Conservation (phyloP, 2,888 invertebrate genomes). For the Pseudococcus viburni region DNA sequence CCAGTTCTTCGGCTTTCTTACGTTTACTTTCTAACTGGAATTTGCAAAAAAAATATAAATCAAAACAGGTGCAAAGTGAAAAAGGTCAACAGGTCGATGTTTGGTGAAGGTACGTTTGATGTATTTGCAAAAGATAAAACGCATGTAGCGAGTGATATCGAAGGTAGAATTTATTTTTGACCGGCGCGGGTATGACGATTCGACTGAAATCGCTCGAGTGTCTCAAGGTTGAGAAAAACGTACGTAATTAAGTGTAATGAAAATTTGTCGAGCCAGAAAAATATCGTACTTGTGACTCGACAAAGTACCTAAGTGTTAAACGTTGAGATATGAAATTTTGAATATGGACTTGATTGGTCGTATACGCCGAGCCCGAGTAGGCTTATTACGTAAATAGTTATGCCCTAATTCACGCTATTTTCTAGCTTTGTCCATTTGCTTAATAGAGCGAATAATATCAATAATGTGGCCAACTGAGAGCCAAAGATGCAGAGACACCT, state of each 20-base stretch:
- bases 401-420: conserved; percentile 53
- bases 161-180: not conserved
- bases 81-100: conserved; percentile 11
- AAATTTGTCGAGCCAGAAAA: not conserved
- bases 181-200: not conserved
- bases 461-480: not conserved
- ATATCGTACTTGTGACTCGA: not conserved
- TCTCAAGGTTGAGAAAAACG: conserved; percentile 42
- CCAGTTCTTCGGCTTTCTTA: conserved; percentile 90
- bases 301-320: not conserved
- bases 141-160: not conserved
- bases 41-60: conserved; percentile 57
- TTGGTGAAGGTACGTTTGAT: not conserved
- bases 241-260: conserved; percentile 9
- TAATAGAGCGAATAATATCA: conserved; percentile 52
- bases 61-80: not conserved
- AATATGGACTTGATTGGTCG: not conserved
- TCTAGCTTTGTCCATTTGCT: conserved; percentile 15
- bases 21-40: conserved; percentile 86
- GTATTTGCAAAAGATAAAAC: not conserved
- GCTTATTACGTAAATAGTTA: conserved; percentile 48
- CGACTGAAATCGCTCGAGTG: conserved; percentile 26
- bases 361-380: not conserved
- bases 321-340: conserved; percentile 10
- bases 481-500: conserved; percentile 7